A percentile compares a stretch with the other conserved stretches of the same genome.
Conservation (phyloP, 64 coral and sea anemone species). For the Porites lutea region DNA sequence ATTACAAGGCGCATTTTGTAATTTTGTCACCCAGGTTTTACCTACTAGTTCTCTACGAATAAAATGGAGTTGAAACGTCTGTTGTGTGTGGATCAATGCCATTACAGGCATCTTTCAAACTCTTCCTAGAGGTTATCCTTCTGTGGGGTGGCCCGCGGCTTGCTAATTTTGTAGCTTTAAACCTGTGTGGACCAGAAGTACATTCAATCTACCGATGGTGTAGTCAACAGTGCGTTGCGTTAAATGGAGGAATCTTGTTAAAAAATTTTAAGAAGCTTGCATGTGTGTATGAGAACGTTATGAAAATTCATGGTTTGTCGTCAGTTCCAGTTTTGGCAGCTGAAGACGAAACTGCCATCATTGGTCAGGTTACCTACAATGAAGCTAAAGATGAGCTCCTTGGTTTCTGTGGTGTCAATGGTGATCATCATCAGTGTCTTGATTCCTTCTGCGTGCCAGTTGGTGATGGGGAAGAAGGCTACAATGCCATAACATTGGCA, state of each 20-base stretch:
- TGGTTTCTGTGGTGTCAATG: conserved; percentile 54
- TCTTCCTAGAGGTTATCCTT: conserved; percentile 9
- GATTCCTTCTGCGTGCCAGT: background rate
- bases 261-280: background rate
- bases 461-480: conserved; percentile 43
- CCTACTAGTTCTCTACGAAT: too few relatives aligned
- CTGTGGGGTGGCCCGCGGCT: background rate
- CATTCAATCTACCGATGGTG: background rate
- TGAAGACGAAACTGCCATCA: conserved; percentile 26
- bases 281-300: background rate
- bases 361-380: background rate
- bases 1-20: too few relatives aligned
- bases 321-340: conserved; percentile 12
- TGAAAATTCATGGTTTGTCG: background rate
- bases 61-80: too few relatives aligned
- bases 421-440: background rate
- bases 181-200: background rate
- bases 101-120: background rate
- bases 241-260: background rate
- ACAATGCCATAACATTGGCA: background rate
- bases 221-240: background rate
- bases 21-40: too few relatives aligned
- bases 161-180: background rate
- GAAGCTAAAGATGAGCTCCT: conserved; percentile 7
- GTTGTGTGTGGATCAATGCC: too few relatives aligned